These are phyloP conservation scores for Ashinkailepas kermadecensis DNA, from an alignment of 2,888 invertebrate species.

Conservation along the genomic window DNA sequence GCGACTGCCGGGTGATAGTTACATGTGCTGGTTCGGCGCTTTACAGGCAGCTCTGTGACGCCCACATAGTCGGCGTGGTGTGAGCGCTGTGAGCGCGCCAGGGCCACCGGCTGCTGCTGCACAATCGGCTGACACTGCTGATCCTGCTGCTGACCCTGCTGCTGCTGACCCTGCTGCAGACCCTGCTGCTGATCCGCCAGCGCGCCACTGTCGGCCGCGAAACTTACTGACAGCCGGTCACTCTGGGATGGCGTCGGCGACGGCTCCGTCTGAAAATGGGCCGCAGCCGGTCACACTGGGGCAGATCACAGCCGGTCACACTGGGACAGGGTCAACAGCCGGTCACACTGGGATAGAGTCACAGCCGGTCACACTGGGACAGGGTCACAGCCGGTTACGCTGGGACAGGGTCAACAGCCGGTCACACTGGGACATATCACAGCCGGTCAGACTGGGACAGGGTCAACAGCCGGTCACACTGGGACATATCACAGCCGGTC, in stretches of 20 bases:
- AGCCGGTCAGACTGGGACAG: too few relatives aligned
- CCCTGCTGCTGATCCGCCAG: constrained; percentile 3
- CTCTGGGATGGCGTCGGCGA: constrained; percentile 61
- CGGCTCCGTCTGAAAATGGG: constrained; percentile 41
- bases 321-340: too few relatives aligned
- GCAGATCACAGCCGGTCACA: too few relatives aligned
- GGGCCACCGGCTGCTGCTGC: neutral
- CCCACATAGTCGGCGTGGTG: neutral
- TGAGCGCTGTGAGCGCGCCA: neutral
- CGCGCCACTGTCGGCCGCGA: constrained; percentile 49
- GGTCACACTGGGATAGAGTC: too few relatives aligned
- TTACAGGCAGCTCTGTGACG: neutral
- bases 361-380: too few relatives aligned
- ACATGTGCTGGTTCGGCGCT: neutral
- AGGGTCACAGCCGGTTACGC: too few relatives aligned
- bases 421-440: too few relatives aligned
- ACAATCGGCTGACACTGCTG: neutral
- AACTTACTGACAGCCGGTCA: constrained; percentile 63
- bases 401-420: too few relatives aligned
- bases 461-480: too few relatives aligned
- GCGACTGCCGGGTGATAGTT: too few relatives aligned
- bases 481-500: too few relatives aligned
- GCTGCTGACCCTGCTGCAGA: constrained; percentile 24
- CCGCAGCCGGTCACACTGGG: too few relatives aligned
- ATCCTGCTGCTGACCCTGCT: constrained; percentile 5